These are phyloP conservation scores for Nephotettix cincticeps DNA, from an alignment of 1,140 invertebrate species.

Conservation along the genomic window DNA sequence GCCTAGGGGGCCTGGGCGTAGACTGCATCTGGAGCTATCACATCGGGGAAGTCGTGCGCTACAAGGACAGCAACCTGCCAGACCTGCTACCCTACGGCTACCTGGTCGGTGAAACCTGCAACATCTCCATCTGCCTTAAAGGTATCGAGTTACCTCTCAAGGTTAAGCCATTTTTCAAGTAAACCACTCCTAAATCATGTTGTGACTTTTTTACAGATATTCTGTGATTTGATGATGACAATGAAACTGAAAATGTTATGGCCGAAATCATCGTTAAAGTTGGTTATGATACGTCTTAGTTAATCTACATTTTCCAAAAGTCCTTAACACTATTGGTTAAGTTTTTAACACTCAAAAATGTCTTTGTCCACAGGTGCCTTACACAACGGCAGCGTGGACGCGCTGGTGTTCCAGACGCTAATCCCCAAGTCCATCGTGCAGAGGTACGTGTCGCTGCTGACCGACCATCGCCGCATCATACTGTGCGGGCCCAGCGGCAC, in stretches of 20 bases:
- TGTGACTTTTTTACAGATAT: too few relatives aligned
- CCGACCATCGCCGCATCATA: slow-evolving; percentile 90
- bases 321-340: too few relatives aligned
- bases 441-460: slow-evolving; percentile 83
- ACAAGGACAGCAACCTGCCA: slow-evolving; percentile 62
- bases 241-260: too few relatives aligned
- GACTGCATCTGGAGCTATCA: slow-evolving; percentile 92
- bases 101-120: slow-evolving; percentile 73
- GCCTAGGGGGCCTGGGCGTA: slow-evolving; percentile 85
- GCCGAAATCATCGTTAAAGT: too few relatives aligned
- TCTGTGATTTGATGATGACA: too few relatives aligned
- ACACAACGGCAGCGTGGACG: slow-evolving; percentile 86
- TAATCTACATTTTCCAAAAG: too few relatives aligned
- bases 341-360: too few relatives aligned
- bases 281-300: too few relatives aligned
- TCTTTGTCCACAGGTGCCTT: slow-evolving; percentile 70
- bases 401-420: slow-evolving; percentile 92
- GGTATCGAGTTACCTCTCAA: too few relatives aligned
- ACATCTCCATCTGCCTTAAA: slow-evolving; percentile 57
- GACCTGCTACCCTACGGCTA: slow-evolving; percentile 93
- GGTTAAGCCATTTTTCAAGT: too few relatives aligned
- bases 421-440: slow-evolving; percentile 96
- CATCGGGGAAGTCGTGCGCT: slow-evolving; percentile 79
- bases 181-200: too few relatives aligned
- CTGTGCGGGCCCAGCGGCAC: slow-evolving; percentile 96